Conservation (phyloP, 2,113 vertebrate genomes). For the Ptychochromis oligacanthus region DNA sequence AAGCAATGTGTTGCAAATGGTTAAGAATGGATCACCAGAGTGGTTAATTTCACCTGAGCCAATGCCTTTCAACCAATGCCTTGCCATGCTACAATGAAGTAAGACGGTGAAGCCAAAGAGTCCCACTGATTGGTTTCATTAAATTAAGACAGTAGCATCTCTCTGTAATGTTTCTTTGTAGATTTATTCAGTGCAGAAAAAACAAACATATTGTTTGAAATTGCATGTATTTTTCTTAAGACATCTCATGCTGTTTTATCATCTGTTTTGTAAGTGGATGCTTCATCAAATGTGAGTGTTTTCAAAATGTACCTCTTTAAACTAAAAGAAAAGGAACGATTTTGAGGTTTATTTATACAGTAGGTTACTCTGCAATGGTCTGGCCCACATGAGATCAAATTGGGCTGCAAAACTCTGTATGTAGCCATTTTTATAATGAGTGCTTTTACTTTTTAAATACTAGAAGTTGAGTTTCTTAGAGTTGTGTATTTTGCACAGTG, state of each 20-base stretch:
- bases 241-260: background rate
- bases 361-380: too few species aligned
- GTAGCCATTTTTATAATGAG: background rate
- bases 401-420: too few species aligned
- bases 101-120: background rate
- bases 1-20: background rate
- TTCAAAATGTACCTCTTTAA: background rate
- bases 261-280: constrained; percentile 1
- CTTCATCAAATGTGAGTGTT: background rate
- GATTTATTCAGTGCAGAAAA: background rate
- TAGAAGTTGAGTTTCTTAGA: too few species aligned
- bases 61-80: too few species aligned
- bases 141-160: background rate
- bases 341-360: too few species aligned
- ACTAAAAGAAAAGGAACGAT: background rate
- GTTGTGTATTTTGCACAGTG: too few species aligned
- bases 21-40: background rate
- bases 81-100: background rate
- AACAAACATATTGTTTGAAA: background rate
- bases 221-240: constrained; percentile 4
- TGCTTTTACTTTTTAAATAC: background rate
- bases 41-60: background rate
- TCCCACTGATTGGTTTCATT: background rate
- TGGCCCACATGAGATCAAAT: too few species aligned
- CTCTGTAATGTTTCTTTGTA: background rate